Evolutionary conservation across 64 coral and sea anemone genomes (phyloP).

Genomic region (Dendrophyllia cribrosa): DNA sequence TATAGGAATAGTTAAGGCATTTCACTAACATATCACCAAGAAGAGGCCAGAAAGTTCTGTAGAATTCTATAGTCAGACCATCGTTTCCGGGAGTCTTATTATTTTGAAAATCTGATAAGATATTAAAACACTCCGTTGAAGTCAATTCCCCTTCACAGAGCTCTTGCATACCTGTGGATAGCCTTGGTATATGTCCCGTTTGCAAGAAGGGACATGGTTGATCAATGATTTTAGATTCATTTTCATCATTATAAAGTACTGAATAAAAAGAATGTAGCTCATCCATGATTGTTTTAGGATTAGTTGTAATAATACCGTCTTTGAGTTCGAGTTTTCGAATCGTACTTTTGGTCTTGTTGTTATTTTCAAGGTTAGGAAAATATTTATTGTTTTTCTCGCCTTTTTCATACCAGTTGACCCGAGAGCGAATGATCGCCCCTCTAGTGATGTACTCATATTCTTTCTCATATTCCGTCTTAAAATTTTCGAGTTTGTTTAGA

Average conservation of each 20-base stretch:
- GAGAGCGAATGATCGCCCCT: no score
- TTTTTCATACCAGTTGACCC: background rate
- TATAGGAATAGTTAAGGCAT: slow-evolving; percentile 8
- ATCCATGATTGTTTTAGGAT: background rate
- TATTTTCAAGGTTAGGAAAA: background rate
- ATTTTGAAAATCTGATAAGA: background rate
- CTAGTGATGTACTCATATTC: no score
- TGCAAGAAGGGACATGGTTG: background rate
- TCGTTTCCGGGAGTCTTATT: slow-evolving; percentile 17
- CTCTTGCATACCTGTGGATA: background rate
- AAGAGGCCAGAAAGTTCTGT: slow-evolving; percentile 28
- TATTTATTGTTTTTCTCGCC: background rate
- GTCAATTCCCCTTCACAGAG: slow-evolving; percentile 8
- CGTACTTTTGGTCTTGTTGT: background rate
- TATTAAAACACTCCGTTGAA: background rate
- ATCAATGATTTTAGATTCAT: background rate
- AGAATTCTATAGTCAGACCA: slow-evolving; percentile 37
- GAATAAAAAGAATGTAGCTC: background rate
- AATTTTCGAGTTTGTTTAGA: slow-evolving; percentile 17
- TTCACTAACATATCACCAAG: slow-evolving; percentile 25
- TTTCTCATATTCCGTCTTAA: slow-evolving; percentile 46
- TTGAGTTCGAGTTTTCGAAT: background rate
- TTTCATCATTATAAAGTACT: background rate
- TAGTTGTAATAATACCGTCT: background rate
- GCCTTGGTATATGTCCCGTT: slow-evolving; percentile 3